phyloP scores from a whole-genome alignment of 2,113 vertebrate species.

The Balaenoptera acutorostrata region DNA sequence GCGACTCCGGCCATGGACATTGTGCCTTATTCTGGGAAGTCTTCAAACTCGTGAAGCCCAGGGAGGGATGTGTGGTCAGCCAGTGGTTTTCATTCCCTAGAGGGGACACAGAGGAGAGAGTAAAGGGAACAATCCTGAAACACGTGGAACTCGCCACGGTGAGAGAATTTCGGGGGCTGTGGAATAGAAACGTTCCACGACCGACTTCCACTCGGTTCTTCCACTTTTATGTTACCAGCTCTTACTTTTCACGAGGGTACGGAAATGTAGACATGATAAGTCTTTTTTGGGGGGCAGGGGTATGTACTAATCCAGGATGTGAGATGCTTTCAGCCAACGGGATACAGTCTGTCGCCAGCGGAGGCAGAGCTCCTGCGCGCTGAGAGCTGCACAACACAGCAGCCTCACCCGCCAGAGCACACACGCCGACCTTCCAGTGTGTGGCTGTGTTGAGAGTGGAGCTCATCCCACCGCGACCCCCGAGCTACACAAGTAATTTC shows the following conservation, averaged over 20 bases:
- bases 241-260: neutral
- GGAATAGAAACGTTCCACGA: neutral
- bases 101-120: neutral
- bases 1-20: slow-evolving; percentile 95
- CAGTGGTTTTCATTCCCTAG: slow-evolving; percentile 77
- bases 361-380: neutral
- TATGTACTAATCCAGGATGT: neutral
- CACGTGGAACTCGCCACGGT: rapidly evolving
- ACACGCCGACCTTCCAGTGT: neutral
- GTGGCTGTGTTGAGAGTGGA: neutral
- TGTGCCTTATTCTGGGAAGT: slow-evolving; percentile 62
- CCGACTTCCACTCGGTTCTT: neutral
- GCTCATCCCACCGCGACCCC: neutral
- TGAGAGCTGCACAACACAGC: neutral
- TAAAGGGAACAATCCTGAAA: neutral
- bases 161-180: neutral
- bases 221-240: neutral
- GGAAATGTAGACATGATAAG: neutral
- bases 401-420: neutral
- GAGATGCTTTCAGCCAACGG: neutral
- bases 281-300: neutral
- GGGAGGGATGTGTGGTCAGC: slow-evolving; percentile 29
- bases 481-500: neutral
- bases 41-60: slow-evolving; percentile 39
- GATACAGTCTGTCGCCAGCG: neutral